A percentile compares a stretch with the other conserved stretches of the same genome.
phyloP scores from a whole-genome alignment of 2,888 invertebrate species.

The Cheiracanthium punctorium region DNA sequence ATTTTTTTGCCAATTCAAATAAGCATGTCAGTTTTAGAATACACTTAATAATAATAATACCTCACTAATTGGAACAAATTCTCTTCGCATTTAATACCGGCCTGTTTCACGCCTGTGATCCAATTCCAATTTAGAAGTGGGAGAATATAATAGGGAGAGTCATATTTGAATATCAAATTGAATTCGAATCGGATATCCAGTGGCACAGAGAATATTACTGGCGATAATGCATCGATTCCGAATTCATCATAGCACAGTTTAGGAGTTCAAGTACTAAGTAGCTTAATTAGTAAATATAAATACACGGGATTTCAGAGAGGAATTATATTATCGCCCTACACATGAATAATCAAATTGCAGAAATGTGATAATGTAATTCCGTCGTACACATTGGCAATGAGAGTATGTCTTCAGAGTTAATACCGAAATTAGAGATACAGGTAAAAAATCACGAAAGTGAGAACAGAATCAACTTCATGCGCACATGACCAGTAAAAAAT shows the following conservation, averaged over 20 bases:
- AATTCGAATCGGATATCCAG: background rate
- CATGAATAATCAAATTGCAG: background rate
- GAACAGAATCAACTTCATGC: too few species aligned
- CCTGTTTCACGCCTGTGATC: too few species aligned
- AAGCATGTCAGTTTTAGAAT: too few species aligned
- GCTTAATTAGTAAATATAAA: constrained; percentile 11
- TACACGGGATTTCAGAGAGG: background rate
- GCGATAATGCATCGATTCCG: background rate
- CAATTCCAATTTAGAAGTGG: background rate
- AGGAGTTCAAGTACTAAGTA: background rate
- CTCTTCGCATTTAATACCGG: too few species aligned
- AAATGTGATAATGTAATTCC: background rate
- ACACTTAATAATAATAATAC: too few species aligned
- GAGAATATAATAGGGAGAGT: background rate
- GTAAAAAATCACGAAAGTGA: too few species aligned
- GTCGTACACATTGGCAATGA: background rate
- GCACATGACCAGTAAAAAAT: too few species aligned
- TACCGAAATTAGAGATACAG: too few species aligned
- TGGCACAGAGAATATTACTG: background rate
- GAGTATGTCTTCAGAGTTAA: too few species aligned
- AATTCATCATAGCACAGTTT: background rate
- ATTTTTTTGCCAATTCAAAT: too few species aligned
- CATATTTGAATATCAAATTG: constrained; percentile 6
- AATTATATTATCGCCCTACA: background rate
- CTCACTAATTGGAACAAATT: too few species aligned